Conservation (phyloP, 2,797 vertebrate species). For the Mormyrus hasselquistii region DNA sequence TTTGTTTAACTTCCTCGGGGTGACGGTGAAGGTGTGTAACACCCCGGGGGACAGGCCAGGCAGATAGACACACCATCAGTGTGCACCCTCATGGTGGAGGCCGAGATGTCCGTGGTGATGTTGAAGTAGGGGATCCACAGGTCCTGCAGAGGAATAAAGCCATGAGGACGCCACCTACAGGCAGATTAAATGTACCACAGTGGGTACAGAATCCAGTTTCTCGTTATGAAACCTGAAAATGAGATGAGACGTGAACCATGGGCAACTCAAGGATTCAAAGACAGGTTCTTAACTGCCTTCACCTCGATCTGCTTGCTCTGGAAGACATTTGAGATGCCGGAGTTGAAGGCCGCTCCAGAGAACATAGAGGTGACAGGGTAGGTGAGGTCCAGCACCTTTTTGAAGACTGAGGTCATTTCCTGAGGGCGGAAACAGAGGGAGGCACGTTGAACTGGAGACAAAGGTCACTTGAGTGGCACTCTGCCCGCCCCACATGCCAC, state of each 20-base stretch:
- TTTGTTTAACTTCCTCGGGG: background rate
- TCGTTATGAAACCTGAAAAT: background rate
- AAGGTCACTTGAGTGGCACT: background rate
- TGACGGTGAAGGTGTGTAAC: background rate
- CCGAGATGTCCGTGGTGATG: conserved; percentile 88
- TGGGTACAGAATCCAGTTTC: background rate
- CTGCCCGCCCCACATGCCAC: background rate
- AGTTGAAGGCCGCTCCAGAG: conserved; percentile 86
- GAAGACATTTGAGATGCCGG: conserved; percentile 76
- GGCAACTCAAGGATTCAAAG: background rate
- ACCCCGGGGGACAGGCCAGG: background rate
- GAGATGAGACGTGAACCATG: background rate
- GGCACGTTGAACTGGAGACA: background rate
- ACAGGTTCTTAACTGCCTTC: background rate
- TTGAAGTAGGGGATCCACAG: conserved; percentile 94
- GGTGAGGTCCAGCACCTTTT: conserved; percentile 82
- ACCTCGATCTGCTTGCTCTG: conserved; percentile 92
- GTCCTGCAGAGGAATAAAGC: conserved; percentile 62
- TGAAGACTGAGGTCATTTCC: conserved; percentile 85
- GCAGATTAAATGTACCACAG: background rate
- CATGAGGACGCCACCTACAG: background rate
- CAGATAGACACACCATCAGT: conserved; percentile 72
- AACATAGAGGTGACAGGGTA: conserved; percentile 96
- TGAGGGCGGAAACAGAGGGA: conserved; percentile 33
- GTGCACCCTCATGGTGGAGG: conserved; percentile 86